Evolutionary conservation across 1,140 invertebrate species (phyloP), one percentile per base, ranked within the genome.

Genomic region (Drosophila carrolli): DNA sequence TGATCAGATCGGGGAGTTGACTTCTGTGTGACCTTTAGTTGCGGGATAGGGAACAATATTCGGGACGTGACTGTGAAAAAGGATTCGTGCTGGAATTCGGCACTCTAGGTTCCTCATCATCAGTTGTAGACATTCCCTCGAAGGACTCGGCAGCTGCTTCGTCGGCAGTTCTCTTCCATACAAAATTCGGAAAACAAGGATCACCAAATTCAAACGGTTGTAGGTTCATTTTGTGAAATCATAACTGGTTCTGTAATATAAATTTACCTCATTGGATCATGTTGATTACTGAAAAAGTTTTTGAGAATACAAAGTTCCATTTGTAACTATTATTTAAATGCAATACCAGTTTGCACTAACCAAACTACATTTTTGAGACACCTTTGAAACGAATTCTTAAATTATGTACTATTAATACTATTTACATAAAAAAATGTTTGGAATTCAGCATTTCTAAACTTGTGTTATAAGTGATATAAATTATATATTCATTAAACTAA

Each of bases 1-100:
- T 75, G 60, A 86, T 86, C 67, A 79, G 84, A 88, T 66, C 63
- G 63, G 79, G 83, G 83, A 83, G 83, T 78, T 63, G 44, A 50
- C 72, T 46, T 29, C 35, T 5, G 5, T 0, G 4, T 86, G 83
- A 83, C 83, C 75, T 75, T 67, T 78, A 14, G 11, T 14, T 7
- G 13, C 14, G 10, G 37, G 7, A 9, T 6, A 29, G 51, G 41
- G 23, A n/a, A 13, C 60, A 60, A 73, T 77, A 74, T 88, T 83
- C 16, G 13, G 50, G 75, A 83, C 63, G 44, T 14, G 27, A 86
- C 71, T 86, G 83, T 86, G 5, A 0, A 10, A 47, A 50, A 11
- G 13, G 51, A 37, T 23, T 35, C 43, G 13, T 41, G 16, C 32
- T 5, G 67, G 10, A 47, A 13, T 53, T 37, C 35, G 19, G 16